These are phyloP conservation scores for Rhabdophis nuchalis DNA, from an alignment of 2,797 vertebrate species.

Conservation along the genomic window DNA sequence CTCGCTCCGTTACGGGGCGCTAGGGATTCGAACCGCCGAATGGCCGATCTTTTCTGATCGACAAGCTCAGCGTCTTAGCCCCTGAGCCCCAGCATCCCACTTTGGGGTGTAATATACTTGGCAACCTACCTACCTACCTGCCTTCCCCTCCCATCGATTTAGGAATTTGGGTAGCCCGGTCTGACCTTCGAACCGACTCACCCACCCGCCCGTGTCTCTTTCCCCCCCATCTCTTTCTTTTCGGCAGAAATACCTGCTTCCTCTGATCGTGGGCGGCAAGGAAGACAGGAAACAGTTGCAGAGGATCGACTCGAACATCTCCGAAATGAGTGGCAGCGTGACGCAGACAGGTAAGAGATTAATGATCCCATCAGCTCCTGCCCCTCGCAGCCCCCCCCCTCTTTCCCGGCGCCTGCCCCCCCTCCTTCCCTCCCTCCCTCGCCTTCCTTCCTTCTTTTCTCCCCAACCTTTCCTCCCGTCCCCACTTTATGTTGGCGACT, in stretches of 20 bases:
- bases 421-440: constrained; percentile 39
- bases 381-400: constrained; percentile 84
- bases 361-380: constrained; percentile 94
- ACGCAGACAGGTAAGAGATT: constrained; percentile 99
- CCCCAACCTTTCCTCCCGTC: constrained; percentile 53
- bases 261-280: constrained; percentile 91
- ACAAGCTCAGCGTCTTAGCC: no score
- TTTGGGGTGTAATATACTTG: not conserved
- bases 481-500: constrained; percentile 77
- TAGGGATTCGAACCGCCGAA: no score
- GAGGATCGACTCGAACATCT: constrained; percentile 92
- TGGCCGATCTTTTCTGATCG: no score
- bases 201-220: not conserved
- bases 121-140: not conserved
- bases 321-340: constrained; percentile 98
- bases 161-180: not conserved
- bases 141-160: not conserved
- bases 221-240: constrained; percentile 31
- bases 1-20: no score
- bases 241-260: constrained; percentile 95
- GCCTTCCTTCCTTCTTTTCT: constrained; percentile 52
- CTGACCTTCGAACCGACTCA: not conserved
- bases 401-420: constrained; percentile 64
- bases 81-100: no score
- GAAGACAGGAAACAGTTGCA: constrained; percentile 99